Conservation (phyloP, 2,888 invertebrate species). For the Elegia similella region DNA sequence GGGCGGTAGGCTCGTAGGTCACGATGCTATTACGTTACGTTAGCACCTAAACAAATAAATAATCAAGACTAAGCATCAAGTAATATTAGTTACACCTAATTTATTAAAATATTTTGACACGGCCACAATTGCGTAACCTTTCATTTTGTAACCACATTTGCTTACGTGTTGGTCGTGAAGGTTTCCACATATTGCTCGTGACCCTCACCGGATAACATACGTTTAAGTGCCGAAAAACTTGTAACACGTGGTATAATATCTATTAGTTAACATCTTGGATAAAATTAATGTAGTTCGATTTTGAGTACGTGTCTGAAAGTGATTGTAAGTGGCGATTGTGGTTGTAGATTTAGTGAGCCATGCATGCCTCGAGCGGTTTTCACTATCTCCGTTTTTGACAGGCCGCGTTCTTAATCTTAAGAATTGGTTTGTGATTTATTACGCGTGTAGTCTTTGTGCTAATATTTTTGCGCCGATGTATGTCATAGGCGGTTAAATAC, state of each 20-base stretch:
- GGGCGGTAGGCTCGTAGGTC: slow-evolving; percentile 28
- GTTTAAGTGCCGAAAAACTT: slow-evolving; percentile 39
- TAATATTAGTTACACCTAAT: slow-evolving; percentile 16
- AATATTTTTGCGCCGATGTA: neutral
- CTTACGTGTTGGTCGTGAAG: slow-evolving; percentile 79
- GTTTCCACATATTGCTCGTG: slow-evolving; percentile 71
- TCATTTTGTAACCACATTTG: slow-evolving; percentile 73
- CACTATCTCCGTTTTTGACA: slow-evolving; percentile 16
- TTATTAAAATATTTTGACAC: slow-evolving; percentile 45
- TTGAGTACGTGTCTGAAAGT: slow-evolving; percentile 24
- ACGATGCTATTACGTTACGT: slow-evolving; percentile 28
- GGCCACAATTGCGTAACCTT: slow-evolving; percentile 77
- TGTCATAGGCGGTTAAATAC: neutral
- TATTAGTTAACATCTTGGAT: neutral
- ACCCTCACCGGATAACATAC: slow-evolving; percentile 56
- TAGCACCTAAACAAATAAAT: slow-evolving; percentile 30
- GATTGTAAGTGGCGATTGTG: slow-evolving; percentile 20
- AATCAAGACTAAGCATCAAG: slow-evolving; percentile 22
- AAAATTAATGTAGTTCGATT: neutral
- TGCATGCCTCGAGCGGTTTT: slow-evolving; percentile 27
- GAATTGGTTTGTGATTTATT: neutral
- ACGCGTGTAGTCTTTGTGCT: neutral
- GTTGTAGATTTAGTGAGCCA: slow-evolving; percentile 21
- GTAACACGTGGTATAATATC: slow-evolving; percentile 44
- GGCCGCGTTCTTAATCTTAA: slow-evolving; percentile 4